These are phyloP conservation scores for Brachycybe producta DNA, from an alignment of 2,888 invertebrate species.

Conservation along the genomic window DNA sequence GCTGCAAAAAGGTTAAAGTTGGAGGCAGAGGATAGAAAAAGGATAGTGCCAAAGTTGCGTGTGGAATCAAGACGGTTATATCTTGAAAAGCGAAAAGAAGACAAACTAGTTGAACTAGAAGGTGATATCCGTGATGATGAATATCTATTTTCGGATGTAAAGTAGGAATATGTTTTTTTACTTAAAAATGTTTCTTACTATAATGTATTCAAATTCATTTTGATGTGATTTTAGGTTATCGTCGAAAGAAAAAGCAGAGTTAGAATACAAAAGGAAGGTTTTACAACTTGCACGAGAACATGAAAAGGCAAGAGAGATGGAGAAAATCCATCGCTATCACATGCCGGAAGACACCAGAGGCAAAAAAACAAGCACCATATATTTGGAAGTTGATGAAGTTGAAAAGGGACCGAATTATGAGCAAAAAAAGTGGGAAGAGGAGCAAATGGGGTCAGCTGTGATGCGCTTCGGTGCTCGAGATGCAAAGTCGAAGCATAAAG, in stretches of 20 bases:
- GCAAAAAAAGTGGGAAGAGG: slow-evolving; percentile 90
- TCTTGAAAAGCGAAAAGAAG: slow-evolving; percentile 87
- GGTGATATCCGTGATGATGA: slow-evolving; percentile 92
- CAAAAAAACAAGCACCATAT: slow-evolving; percentile 29
- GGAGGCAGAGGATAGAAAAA: slow-evolving; percentile 72
- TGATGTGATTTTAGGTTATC: slow-evolving; percentile 53
- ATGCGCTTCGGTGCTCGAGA: slow-evolving; percentile 89
- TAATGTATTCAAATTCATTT: slow-evolving; percentile 3
- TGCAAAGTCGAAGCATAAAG: slow-evolving; percentile 46
- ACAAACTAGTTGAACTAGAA: slow-evolving; percentile 89
- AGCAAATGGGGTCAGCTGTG: slow-evolving; percentile 83
- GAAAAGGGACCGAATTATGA: slow-evolving; percentile 51
- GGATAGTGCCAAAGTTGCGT: slow-evolving; percentile 73
- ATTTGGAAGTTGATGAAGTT: slow-evolving; percentile 70
- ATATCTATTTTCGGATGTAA: slow-evolving; percentile 75
- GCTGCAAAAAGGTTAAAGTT: slow-evolving; percentile 80
- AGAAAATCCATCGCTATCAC: slow-evolving; percentile 82
- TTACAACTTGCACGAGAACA: slow-evolving; percentile 86
- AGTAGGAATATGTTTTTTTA: no score
- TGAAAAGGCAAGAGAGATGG: slow-evolving; percentile 83
- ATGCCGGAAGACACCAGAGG: slow-evolving; percentile 61
- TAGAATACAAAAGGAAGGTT: slow-evolving; percentile 80
- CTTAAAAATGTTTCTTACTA: slow-evolving; percentile 1
- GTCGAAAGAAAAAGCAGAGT: slow-evolving; percentile 64
- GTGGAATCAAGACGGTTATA: slow-evolving; percentile 86